These are phyloP conservation scores for Heliothis peltigera DNA, from an alignment of 2,888 invertebrate species.

Conservation along the genomic window DNA sequence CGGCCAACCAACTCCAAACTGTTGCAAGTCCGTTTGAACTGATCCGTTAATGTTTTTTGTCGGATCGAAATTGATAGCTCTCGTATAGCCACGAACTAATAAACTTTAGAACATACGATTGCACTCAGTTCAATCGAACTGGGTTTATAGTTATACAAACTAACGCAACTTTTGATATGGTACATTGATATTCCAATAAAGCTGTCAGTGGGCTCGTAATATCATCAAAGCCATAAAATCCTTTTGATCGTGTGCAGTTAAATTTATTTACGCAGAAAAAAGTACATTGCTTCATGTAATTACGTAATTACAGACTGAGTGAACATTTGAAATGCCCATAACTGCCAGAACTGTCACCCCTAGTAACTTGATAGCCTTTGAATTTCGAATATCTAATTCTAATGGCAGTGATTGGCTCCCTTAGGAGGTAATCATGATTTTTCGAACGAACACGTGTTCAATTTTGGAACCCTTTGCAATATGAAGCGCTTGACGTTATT, in stretches of 20 bases:
- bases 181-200: conserved; percentile 49
- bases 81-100: conserved; percentile 70
- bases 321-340: conserved; percentile 68
- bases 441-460: conserved; percentile 88
- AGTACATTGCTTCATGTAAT: conserved; percentile 56
- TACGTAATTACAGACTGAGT: conserved; percentile 61
- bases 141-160: conserved; percentile 78
- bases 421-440: conserved; percentile 88
- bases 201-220: conserved; percentile 39
- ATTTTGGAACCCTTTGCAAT: conserved; percentile 84
- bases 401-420: conserved; percentile 89
- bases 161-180: conserved; percentile 60
- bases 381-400: conserved; percentile 88
- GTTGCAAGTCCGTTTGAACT: conserved; percentile 73
- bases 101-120: conserved; percentile 74
- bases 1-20: conserved; percentile 62
- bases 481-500: conserved; percentile 76
- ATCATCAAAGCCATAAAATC: conserved; percentile 51
- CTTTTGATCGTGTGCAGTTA: conserved; percentile 66
- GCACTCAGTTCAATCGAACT: conserved; percentile 72
- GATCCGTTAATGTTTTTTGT: conserved; percentile 74
- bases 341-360: conserved; percentile 80
- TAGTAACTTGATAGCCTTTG: conserved; percentile 85
- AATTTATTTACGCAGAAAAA: conserved; percentile 54
- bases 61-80: conserved; percentile 78